phyloP scores from a whole-genome alignment of 2,113 vertebrate species.

The Isichthys henryi region DNA sequence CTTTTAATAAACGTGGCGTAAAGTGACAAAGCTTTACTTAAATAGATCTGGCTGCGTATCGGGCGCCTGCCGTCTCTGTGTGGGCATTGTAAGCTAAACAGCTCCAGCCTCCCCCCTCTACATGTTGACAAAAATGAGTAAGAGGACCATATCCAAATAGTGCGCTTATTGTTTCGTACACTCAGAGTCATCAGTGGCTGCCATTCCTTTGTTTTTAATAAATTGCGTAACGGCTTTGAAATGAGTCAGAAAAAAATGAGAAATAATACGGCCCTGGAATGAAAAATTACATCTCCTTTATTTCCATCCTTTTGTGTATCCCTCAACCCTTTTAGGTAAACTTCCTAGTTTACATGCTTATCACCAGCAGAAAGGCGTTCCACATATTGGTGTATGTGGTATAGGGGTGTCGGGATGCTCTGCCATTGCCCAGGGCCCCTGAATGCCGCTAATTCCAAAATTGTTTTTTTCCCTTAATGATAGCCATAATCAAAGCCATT shows the following conservation, averaged over 20 bases:
- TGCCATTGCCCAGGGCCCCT: neutral
- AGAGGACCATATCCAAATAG: neutral
- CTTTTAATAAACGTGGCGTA: neutral
- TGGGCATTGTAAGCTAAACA: neutral
- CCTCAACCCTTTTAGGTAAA: neutral
- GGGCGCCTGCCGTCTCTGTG: neutral
- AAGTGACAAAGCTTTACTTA: constrained; percentile 3
- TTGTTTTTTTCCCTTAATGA: neutral
- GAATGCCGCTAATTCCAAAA: neutral
- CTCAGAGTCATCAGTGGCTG: neutral
- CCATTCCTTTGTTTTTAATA: neutral
- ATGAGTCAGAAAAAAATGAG: neutral
- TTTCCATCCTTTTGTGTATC: neutral
- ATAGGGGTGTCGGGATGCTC: neutral
- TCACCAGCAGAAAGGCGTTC: neutral
- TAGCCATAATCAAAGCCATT: neutral
- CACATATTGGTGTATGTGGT: neutral
- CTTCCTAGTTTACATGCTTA: neutral
- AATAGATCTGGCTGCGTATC: neutral
- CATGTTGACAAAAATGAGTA: neutral
- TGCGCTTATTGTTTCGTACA: neutral
- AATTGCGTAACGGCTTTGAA: neutral
- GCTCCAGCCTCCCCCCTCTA: neutral
- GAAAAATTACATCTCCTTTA: neutral
- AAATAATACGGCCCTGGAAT: neutral